Percentiles rank a stretch among this genome's conserved stretches.
These are phyloP conservation scores for Cataglyphis cursor DNA, from an alignment of 2,888 invertebrate species.

Conservation along the genomic window DNA sequence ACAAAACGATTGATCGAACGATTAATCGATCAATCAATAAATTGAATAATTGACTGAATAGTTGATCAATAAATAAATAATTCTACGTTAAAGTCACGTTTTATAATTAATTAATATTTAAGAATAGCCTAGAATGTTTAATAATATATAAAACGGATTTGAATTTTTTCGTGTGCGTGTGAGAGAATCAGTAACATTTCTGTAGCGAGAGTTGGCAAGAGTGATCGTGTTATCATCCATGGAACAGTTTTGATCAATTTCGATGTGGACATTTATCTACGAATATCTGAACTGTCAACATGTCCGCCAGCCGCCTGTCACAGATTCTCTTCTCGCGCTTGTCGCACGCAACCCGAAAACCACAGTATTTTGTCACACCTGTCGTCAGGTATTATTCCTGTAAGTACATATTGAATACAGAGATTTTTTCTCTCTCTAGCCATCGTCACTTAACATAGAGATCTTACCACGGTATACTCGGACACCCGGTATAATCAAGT, in stretches of 20 bases:
- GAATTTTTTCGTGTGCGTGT: background rate
- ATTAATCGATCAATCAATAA: background rate
- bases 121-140: background rate
- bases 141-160: background rate
- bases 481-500: slow-evolving; percentile 35
- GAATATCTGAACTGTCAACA: slow-evolving; percentile 49
- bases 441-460: background rate
- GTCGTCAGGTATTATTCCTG: slow-evolving; percentile 79
- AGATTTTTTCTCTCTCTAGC: background rate
- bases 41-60: background rate
- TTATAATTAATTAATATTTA: background rate
- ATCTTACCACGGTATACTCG: background rate
- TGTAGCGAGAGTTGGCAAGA: slow-evolving; percentile 6
- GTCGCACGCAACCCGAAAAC: slow-evolving; percentile 53
- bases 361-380: slow-evolving; percentile 61
- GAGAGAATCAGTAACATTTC: slow-evolving; percentile 15
- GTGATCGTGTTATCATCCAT: background rate
- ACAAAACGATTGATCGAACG: background rate
- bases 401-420: slow-evolving; percentile 69
- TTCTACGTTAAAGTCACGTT: background rate
- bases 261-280: background rate
- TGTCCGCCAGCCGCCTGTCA: slow-evolving; percentile 74
- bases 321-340: slow-evolving; percentile 61
- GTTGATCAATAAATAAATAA: background rate
- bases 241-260: background rate